Conservation (phyloP, 2,888 invertebrate genomes). For the Cheilosia vernalis region DNA sequence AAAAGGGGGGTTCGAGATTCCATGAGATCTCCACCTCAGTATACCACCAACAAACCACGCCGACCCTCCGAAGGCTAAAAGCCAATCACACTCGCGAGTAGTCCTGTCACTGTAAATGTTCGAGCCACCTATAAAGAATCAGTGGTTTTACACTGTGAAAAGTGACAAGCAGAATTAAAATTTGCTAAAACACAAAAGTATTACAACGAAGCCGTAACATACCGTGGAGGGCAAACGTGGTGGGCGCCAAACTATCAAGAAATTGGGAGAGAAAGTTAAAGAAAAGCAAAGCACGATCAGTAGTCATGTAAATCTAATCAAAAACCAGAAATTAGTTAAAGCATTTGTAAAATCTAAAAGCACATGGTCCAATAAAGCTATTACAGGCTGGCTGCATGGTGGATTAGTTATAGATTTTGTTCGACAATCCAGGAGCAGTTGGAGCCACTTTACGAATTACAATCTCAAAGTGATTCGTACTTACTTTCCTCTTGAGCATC, state of each 20-base stretch:
- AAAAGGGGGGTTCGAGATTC: no score
- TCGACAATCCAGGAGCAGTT: no score
- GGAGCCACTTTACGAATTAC: no score
- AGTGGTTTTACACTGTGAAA: slow-evolving; percentile 1
- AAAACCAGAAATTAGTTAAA: slow-evolving; percentile 36
- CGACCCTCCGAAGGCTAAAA: no score
- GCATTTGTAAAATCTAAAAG: slow-evolving; percentile 13
- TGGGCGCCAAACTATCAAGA: slow-evolving; percentile 56
- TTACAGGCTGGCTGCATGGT: background rate
- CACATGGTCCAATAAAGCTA: slow-evolving; percentile 23
- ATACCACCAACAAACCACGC: no score
- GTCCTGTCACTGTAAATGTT: background rate
- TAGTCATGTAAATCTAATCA: slow-evolving; percentile 13
- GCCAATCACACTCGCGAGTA: background rate
- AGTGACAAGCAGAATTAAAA: slow-evolving; percentile 15
- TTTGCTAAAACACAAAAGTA: slow-evolving; percentile 19
- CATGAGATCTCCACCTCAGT: no score
- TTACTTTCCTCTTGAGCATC: no score
- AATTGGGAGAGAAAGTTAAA: slow-evolving; percentile 50
- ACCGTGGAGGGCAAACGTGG: slow-evolving; percentile 69
- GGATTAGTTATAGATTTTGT: no score
- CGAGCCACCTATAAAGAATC: slow-evolving; percentile 3
- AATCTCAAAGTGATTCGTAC: no score
- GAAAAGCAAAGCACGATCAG: slow-evolving; percentile 52
- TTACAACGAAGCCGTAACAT: slow-evolving; percentile 53